Evolutionary conservation across 1,140 invertebrate genomes (phyloP), one percentile per base, ranked within the genome.

Genomic region (Drosophila trapezifrons): DNA sequence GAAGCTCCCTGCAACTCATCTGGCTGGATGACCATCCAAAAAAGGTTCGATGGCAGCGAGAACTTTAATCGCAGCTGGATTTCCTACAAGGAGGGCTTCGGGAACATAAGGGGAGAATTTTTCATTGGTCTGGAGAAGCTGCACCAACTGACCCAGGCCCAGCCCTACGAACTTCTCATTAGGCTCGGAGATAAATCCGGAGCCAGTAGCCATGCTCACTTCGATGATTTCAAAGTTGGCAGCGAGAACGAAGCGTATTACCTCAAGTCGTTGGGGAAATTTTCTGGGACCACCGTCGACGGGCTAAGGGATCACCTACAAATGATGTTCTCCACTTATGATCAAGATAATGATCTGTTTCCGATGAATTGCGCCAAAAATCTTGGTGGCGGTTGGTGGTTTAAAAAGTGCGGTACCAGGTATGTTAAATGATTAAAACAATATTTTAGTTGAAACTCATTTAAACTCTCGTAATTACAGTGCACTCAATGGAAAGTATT

Each of bases 1-100:
- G 0, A 29, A 12, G n/a, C 46, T 29, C 25, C 25, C 5, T 49
- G 46, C 46, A 49, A 29, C 17, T 17, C 46, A 27, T 17, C 46
- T 13, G 46, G 46, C 9, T 49, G 46, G 25, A 49, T 49, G 46
- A 29, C 46, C 46, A 29, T 49, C n/a, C 46, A 29, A 17, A 49
- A 13, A 8, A 25, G 25, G 3, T 12, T 49, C 25, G 25, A 49
- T 12, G 46, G 46, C 25, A 0, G n/a, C 12, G 46, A 49, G 29
- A 9, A 3, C 10, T 49, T 49, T 3, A 29, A 49, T 13, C 46
- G 46, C 25, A 29, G 2, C 3, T 49, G 46, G 46, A 1, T 3
- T 29, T 4, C 5, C 3, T 49, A 29, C n/a, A 29, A 17, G n/a
- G 4, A 49, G n/a, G 46, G 46, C 6, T 49, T 49, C 3, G 46